Percentiles rank a stretch among this genome's conserved stretches.
phyloP scores from a whole-genome alignment of 2,888 invertebrate species.

The Drosophila niveifrons region DNA sequence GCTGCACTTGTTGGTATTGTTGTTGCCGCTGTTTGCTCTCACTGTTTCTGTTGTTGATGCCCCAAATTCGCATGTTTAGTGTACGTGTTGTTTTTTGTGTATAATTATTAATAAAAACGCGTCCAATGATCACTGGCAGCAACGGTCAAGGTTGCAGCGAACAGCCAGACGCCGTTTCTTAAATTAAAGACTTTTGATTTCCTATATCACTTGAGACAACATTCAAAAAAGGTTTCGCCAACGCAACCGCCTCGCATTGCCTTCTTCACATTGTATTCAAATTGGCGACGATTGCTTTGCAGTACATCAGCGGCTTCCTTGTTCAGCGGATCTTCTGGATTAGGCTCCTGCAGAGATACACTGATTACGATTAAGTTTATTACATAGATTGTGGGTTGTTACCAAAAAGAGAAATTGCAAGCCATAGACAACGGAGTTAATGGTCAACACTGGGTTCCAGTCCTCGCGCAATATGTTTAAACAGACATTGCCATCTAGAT shows the following conservation, averaged over 20 bases:
- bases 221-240: slow-evolving; percentile 97
- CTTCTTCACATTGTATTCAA: slow-evolving; percentile 98
- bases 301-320: slow-evolving; percentile 99
- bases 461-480: slow-evolving; percentile 98
- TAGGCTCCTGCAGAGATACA: slow-evolving; percentile 92
- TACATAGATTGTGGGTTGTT: background rate
- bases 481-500: slow-evolving; percentile 98
- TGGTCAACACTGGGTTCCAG: slow-evolving; percentile 99
- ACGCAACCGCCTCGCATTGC: slow-evolving; percentile 98
- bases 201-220: slow-evolving; percentile 95
- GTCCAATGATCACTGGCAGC: slow-evolving; percentile 65
- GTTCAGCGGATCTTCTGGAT: slow-evolving; percentile 99
- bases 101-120: slow-evolving; percentile 84
- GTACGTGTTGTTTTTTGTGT: slow-evolving; percentile 40
- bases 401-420: slow-evolving; percentile 98
- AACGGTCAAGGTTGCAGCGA: slow-evolving; percentile 46
- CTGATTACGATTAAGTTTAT: background rate
- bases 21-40: slow-evolving; percentile 1
- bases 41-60: slow-evolving; percentile 10
- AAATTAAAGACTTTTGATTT: slow-evolving; percentile 85
- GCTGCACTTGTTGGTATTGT: slow-evolving; percentile 19
- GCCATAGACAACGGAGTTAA: slow-evolving; percentile 98
- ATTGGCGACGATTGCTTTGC: slow-evolving; percentile 96
- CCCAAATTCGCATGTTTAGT: slow-evolving; percentile 34
- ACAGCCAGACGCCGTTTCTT: slow-evolving; percentile 83